Base-by-base conservation (phyloP, 2,797 vertebrate species). In the Scolopax rusticola region DNA sequence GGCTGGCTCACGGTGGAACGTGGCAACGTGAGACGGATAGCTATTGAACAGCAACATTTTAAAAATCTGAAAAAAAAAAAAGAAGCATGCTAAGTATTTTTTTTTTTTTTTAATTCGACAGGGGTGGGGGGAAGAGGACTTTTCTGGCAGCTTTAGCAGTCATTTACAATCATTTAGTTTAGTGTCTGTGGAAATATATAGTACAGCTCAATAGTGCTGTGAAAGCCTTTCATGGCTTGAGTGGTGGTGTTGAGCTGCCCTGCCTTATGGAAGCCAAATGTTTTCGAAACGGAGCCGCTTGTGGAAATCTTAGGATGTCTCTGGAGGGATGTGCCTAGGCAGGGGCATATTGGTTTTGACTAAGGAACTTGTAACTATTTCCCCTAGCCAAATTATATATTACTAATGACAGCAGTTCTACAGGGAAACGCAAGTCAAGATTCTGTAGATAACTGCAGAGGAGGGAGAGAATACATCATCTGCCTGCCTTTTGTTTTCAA, bases 321-420 rank as follows among this genome's bases (percentile, higher is more conserved):
- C 85, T 76, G 56, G 77, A 95, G 63, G 47, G 48, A 87, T 64
- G 61, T 78, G 38, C 45, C 57, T 60, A 69, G 63, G 87, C 40
- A 77, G 54, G 48, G 67, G 28, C 36, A 83, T 86, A 70, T 57
- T 77, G 87, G 56, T 84, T 94, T 93, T 90, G 87, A 84, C 74
- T 95, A 61, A 74, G 80, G 61, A 89, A 77, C 68, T 81, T 94
- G 73, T 65, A 91, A 65, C 60, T 50, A 56, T 90, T 96, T 95
- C 84, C 93, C 71, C 27, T 81, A 69, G 50, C 45, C 64, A 87
- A 93, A 93, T 82, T 83, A 76, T 79, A 40, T 73, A 89, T 78
- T 94, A 70, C 90, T 96, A 91, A 92, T 92, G 89, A 87, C 70
- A 91, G 73, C 76, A 70, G 33, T 92, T 93, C 93, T 94, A 25